These are phyloP conservation scores for Parotocinclus haroldoi DNA, from an alignment of 2,797 vertebrate species.

Conservation along the genomic window DNA sequence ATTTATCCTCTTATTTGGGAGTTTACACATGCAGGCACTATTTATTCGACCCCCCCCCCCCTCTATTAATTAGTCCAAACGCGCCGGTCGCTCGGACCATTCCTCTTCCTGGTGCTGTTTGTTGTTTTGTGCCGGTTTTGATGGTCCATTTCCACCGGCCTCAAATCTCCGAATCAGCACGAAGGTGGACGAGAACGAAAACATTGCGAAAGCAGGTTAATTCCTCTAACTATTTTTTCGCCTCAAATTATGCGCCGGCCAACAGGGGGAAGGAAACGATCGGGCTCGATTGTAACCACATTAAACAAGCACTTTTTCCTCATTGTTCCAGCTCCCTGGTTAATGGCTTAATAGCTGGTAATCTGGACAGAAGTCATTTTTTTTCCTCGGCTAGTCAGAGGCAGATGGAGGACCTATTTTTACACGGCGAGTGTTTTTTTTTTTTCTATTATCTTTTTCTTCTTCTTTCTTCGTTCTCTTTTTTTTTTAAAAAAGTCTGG, in stretches of 20 bases:
- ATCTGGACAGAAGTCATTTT: slow-evolving; percentile 48
- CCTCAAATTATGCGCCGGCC: slow-evolving; percentile 46
- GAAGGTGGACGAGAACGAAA: slow-evolving; percentile 62
- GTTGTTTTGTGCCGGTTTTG: slow-evolving; percentile 77
- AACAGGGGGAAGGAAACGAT: slow-evolving; percentile 55
- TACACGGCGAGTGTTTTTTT: too few species aligned
- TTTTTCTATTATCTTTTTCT: too few species aligned
- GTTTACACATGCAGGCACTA: slow-evolving; percentile 63
- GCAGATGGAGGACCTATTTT: slow-evolving; percentile 42
- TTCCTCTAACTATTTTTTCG: slow-evolving; percentile 67
- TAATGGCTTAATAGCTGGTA: slow-evolving; percentile 57
- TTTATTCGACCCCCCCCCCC: slow-evolving; percentile 67
- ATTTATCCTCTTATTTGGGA: slow-evolving; percentile 56
- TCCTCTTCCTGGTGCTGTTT: slow-evolving; percentile 69
- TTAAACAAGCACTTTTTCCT: slow-evolving; percentile 53
- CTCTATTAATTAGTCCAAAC: slow-evolving; percentile 66
- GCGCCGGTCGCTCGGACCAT: slow-evolving; percentile 65
- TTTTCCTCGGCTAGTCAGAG: slow-evolving; percentile 38
- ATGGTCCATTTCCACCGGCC: slow-evolving; percentile 89
- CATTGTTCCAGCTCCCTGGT: slow-evolving; percentile 52
- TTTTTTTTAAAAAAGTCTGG: slow-evolving; percentile 7
- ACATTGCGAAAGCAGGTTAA: slow-evolving; percentile 70
- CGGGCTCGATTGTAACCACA: slow-evolving; percentile 52
- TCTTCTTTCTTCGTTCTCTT: too few species aligned
- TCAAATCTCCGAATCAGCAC: slow-evolving; percentile 73